phyloP scores from a whole-genome alignment of 2,797 vertebrate genomes.

The Chelon auratus region DNA sequence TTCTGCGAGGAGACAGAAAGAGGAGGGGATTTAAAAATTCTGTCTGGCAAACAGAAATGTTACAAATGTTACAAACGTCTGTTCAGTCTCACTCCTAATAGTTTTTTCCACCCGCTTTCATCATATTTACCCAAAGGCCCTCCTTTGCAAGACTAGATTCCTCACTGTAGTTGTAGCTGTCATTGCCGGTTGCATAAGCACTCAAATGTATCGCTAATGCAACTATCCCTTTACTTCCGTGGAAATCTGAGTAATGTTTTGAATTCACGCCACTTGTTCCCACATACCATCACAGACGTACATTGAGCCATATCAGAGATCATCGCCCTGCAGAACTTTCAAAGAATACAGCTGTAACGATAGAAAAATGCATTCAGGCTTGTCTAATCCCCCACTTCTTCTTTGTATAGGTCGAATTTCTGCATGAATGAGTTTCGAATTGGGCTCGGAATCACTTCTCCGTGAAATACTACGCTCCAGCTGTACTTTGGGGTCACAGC shows the following conservation, averaged over 20 bases:
- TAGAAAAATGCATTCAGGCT: conserved; percentile 17
- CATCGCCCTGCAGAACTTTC: neutral
- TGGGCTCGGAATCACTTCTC: conserved; percentile 29
- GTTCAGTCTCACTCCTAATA: neutral
- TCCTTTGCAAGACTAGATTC: conserved; percentile 4
- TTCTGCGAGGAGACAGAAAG: conserved; percentile 20
- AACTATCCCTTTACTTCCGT: neutral
- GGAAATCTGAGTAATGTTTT: conserved; percentile 31
- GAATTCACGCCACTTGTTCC: conserved; percentile 1
- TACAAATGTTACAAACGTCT: conserved; percentile 34
- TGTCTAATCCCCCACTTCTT: conserved; percentile 19
- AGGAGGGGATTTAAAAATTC: conserved; percentile 15
- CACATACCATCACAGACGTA: neutral
- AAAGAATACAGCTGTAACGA: conserved; percentile 18
- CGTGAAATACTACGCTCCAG: conserved; percentile 35
- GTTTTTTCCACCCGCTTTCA: neutral
- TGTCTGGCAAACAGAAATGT: conserved; percentile 29
- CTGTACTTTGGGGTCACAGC: conserved; percentile 31
- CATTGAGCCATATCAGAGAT: neutral
- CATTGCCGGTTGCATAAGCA: conserved; percentile 15
- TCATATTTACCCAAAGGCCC: conserved; percentile 19
- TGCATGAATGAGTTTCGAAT: conserved; percentile 50
- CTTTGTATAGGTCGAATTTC: conserved; percentile 54
- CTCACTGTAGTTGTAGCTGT: conserved; percentile 1
- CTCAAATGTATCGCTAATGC: conserved; percentile 18